Evolutionary conservation across 35 echinoderm and acorn worm species (phyloP), one percentile per base, ranked within the genome.

Genomic region (Apostichopus parvimensis): DNA sequence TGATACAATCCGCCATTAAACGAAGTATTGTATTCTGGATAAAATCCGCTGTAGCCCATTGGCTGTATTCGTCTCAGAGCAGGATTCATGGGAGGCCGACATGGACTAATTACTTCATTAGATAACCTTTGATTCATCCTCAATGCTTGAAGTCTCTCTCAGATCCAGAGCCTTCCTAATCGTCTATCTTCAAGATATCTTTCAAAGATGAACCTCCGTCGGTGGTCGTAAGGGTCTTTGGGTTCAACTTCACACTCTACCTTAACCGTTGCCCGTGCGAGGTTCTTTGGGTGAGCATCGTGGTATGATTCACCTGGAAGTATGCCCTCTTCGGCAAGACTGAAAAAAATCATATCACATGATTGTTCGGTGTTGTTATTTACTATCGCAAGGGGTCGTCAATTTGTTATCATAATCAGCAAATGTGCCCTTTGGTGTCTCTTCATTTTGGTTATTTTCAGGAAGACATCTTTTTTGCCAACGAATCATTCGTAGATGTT

Each of bases 291-390:
- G 6, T 58, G 83, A 22, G 26, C 56, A 21, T 65, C 83, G 0
- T 87, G 58, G 0, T 10, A 87, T 9, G 58, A 12, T 60, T 20
- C 83, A 61, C 14, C 83, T 20, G 83, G 28, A 1, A 56, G 56
- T 22, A 17, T 87, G 18, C 83, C 83, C 59, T 87, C 83, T 58
- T 87, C 83, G 14, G 56, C 83, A 21, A 87, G 59, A 58, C 83
- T 87, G 9, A 14, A 9, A 59, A 87, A 61, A 24, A 11, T 28
- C 56, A 12, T 9, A 7, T 7, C 11, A 60, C 58, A 12, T 60
- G 58, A 60, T 60, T 60, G 0, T 60, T 3, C 58, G 58, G 58
- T 60, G 20, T 1, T 78, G 28, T 78, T 5, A 78, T 78, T 5
- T 21, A 7, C 77, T 45, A 78, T 78, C 17, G 15, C 8, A 11